phyloP scores from a whole-genome alignment of 1,140 invertebrate species.

The Caenorhabditis elegans region WBcel235 BX284602.5:8214501-8215000 shows the following conservation, averaged over 20 bases:
- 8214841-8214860: not conserved
- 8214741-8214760: not conserved
- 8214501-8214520: too few relatives aligned
- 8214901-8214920: too few relatives aligned
- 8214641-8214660: not conserved
- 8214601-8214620: not conserved
- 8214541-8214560: too few relatives aligned
- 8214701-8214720: too few relatives aligned
- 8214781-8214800: not conserved
- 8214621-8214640: not conserved
- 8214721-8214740: slow-evolving; percentile 7
- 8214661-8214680: not conserved
- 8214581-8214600: too few relatives aligned
- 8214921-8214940: too few relatives aligned
- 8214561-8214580: too few relatives aligned
- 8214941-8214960: too few relatives aligned
- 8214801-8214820: not conserved
- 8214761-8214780: not conserved
- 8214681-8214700: not conserved
- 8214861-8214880: not conserved
- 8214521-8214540: too few relatives aligned
- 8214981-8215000: too few relatives aligned
- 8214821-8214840: not conserved
- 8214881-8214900: not conserved
- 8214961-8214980: too few relatives aligned